These are phyloP conservation scores for Timema podura DNA, from an alignment of 2,888 invertebrate genomes.

Conservation along the genomic window DNA sequence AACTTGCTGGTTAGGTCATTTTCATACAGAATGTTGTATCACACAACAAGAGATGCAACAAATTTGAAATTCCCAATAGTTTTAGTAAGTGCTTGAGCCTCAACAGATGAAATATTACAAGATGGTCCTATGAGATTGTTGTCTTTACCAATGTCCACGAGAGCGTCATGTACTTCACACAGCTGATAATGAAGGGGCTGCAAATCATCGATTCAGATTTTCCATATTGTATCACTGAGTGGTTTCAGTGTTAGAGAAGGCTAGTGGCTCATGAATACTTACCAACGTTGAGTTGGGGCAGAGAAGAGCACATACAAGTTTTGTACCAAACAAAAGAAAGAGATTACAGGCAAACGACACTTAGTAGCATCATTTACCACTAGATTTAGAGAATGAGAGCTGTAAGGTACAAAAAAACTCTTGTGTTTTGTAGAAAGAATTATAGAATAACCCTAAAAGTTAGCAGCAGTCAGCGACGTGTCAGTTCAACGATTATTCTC, in stretches of 20 bases:
- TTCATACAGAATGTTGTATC: constrained; percentile 19
- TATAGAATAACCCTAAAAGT: too few relatives aligned
- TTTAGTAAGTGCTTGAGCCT: constrained; percentile 22
- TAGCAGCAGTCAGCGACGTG: too few relatives aligned
- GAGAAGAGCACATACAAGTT: neutral
- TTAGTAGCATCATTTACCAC: too few relatives aligned
- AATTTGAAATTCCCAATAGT: constrained; percentile 26
- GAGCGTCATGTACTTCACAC: constrained; percentile 12
- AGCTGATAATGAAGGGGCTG: constrained; percentile 12
- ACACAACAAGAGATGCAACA: constrained; percentile 22
- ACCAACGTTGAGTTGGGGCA: constrained; percentile 35
- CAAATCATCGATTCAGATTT: neutral
- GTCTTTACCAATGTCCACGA: constrained; percentile 11
- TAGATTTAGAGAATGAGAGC: too few relatives aligned
- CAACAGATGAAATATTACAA: constrained; percentile 1
- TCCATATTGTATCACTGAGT: neutral
- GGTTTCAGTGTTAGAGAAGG: constrained; percentile 12
- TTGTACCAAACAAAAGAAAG: too few relatives aligned
- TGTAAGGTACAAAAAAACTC: too few relatives aligned
- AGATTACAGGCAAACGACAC: too few relatives aligned
- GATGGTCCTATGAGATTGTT: neutral
- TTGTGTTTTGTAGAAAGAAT: too few relatives aligned
- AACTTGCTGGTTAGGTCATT: constrained; percentile 18
- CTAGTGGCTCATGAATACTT: constrained; percentile 25
- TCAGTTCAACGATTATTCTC: too few relatives aligned